Conservation (phyloP, 2,888 invertebrate species). For the Dynastes maya region DNA sequence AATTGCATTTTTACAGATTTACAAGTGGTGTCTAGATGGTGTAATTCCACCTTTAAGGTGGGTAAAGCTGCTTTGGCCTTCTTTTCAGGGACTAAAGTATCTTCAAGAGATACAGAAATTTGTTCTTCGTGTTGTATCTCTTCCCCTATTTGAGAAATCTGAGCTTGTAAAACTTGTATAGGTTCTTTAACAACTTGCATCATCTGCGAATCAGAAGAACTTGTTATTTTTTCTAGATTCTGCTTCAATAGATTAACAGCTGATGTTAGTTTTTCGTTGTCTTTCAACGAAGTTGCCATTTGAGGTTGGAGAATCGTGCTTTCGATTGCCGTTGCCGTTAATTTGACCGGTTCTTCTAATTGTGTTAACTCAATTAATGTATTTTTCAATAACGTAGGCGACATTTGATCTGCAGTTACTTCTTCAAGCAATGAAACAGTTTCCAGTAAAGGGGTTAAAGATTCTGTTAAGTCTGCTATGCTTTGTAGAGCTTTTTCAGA, state of each 20-base stretch:
- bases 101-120: background rate
- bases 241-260: slow-evolving; percentile 2
- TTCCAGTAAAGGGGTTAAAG: slow-evolving; percentile 40
- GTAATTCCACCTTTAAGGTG: background rate
- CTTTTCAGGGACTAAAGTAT: background rate
- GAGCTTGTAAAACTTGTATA: slow-evolving; percentile 27
- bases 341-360: slow-evolving; percentile 47
- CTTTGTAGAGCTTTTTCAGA: slow-evolving; percentile 29
- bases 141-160: slow-evolving; percentile 38
- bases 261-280: slow-evolving; percentile 9
- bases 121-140: slow-evolving; percentile 16
- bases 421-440: slow-evolving; percentile 40
- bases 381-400: slow-evolving; percentile 12
- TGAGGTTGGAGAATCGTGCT: slow-evolving; percentile 25
- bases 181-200: slow-evolving; percentile 26
- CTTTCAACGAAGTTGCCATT: slow-evolving; percentile 20
- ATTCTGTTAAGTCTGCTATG: slow-evolving; percentile 24
- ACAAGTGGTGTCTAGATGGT: slow-evolving; percentile 14
- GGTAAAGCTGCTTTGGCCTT: background rate
- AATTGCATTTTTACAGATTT: slow-evolving; percentile 24
- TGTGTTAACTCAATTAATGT: slow-evolving; percentile 36
- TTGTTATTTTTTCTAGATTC: slow-evolving; percentile 5
- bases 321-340: slow-evolving; percentile 24
- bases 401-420: slow-evolving; percentile 37
- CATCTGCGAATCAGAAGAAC: slow-evolving; percentile 4